Evolutionary conservation across 2,113 vertebrate genomes (phyloP).

Genomic region (Crotalus helleri): DNA sequence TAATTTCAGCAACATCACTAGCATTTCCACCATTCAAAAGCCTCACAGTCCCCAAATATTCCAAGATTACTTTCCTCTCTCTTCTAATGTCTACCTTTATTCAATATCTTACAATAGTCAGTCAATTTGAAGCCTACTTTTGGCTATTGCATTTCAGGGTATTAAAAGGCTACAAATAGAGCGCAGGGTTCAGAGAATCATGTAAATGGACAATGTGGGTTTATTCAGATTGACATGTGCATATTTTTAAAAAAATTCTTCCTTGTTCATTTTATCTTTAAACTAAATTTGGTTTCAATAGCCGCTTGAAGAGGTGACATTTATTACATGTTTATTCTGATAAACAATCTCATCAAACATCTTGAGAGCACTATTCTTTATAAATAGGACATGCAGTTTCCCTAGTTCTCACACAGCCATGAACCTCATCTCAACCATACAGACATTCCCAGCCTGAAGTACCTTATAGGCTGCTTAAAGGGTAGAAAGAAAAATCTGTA

Average conservation of each 20-base stretch:
- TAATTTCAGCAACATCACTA: not conserved
- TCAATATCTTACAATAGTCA: not conserved
- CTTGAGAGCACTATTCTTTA: not conserved
- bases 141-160: not conserved
- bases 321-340: not conserved
- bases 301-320: not conserved
- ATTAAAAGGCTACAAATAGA: not conserved
- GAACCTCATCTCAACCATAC: not conserved
- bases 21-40: not conserved
- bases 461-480: not conserved
- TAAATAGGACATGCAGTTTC: not conserved
- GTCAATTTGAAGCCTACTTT: not conserved
- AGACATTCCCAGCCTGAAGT: not conserved
- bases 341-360: not conserved
- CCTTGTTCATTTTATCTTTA: not conserved
- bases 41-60: not conserved
- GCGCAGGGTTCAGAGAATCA: not conserved
- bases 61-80: not conserved
- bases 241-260: not conserved
- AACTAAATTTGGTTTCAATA: not conserved
- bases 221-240: not conserved
- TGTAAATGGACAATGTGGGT: not conserved
- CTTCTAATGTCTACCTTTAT: not conserved
- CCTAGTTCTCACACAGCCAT: not conserved
- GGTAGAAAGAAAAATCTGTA: not conserved